Conservation (phyloP, 2,113 vertebrate genomes). For the Ornithorhynchus anatinus region DNA sequence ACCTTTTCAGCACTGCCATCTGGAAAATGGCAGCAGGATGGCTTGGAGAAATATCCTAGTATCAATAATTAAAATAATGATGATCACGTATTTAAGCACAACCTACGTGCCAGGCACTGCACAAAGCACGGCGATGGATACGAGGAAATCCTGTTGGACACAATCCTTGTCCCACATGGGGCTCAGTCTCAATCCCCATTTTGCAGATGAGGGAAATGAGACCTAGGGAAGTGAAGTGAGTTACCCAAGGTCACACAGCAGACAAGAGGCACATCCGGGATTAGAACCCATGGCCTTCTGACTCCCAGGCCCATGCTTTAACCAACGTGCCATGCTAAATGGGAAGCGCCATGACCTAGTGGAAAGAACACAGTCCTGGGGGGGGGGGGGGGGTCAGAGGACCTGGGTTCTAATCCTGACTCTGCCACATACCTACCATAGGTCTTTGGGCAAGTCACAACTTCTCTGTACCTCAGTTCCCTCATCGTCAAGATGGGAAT, state of each 20-base stretch:
- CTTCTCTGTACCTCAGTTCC: not conserved
- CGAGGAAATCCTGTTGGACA: no score
- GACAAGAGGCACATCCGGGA: not conserved
- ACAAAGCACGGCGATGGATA: no score
- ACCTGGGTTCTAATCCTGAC: rapidly evolving
- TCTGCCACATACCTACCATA: not conserved
- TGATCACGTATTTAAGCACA: no score
- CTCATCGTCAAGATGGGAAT: not conserved
- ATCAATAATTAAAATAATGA: no score
- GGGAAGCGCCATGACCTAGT: rapidly evolving
- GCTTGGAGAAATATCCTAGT: no score
- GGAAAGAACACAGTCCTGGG: no score
- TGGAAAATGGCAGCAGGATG: no score
- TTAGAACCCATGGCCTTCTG: not conserved
- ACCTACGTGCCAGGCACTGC: no score
- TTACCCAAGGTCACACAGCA: not conserved
- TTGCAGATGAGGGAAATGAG: not conserved
- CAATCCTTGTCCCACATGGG: no score
- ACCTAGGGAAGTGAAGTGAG: not conserved
- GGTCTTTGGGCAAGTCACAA: not conserved
- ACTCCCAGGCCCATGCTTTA: not conserved
- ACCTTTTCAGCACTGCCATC: no score
- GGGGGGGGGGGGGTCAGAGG: rapidly evolving
- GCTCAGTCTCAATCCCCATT: no score
- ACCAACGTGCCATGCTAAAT: no score